Evolutionary conservation across 1,140 invertebrate species (phyloP).

Genomic region (Heterodera carotae): DNA sequence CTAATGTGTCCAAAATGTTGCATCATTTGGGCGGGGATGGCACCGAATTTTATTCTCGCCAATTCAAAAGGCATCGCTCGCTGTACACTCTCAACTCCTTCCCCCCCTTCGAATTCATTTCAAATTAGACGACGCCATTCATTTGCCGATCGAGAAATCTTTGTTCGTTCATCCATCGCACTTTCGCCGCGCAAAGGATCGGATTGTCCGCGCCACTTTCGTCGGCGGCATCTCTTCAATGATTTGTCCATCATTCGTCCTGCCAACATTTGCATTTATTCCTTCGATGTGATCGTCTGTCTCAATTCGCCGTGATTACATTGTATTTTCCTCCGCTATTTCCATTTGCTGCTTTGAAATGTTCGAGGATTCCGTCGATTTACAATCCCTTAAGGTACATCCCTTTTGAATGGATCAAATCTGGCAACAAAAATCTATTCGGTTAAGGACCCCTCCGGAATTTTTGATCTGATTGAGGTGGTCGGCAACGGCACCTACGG

Average conservation of each 20-base stretch:
- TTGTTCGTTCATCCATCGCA: not conserved
- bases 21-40: too few species aligned
- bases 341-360: not conserved
- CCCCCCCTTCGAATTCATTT: not conserved
- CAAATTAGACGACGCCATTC: not conserved
- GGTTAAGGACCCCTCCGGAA: slow-evolving; percentile 91
- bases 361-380: slow-evolving; percentile 10
- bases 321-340: not conserved
- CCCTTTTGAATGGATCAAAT: not conserved
- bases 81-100: not conserved
- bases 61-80: too few species aligned
- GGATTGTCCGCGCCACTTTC: not conserved
- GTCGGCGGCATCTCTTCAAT: not conserved
- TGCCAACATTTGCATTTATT: not conserved
- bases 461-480: slow-evolving; percentile 99
- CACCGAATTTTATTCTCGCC: too few species aligned
- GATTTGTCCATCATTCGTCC: not conserved
- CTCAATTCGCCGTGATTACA: too few species aligned
- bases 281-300: not conserved
- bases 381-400: slow-evolving; percentile 1
- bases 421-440: not conserved
- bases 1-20: too few species aligned
- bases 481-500: slow-evolving; percentile 99
- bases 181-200: too few species aligned
- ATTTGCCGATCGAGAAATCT: not conserved